Evolutionary conservation across 2,888 invertebrate species (phyloP), one percentile per base, ranked within the genome.

Genomic region (Aporophyla nigra): DNA sequence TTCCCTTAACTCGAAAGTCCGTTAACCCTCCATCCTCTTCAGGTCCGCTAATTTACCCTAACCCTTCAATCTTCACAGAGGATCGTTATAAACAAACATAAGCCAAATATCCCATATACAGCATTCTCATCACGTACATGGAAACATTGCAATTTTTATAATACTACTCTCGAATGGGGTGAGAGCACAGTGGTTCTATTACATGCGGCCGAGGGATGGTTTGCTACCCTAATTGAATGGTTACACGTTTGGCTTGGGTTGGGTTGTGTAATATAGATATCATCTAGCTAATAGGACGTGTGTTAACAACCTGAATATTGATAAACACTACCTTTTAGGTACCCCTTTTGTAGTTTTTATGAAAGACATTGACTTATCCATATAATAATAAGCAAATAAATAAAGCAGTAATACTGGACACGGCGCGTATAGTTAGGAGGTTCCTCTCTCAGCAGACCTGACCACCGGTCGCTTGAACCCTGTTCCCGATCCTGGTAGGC

Each of bases 81-180:
- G 49, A 62, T 62, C 24, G 40, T 66, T 67, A 69, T 40, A 54
- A 71, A n/a, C 66, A 84, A 56, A 74, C 65, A 72, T 24, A 43
- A 19, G 68, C 49, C 40, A 40, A 69, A 27, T 24, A 27, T n/a
- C 19, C 51, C 24, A 33, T n/a, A 43, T 24, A 51, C 16, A n/a
- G 12, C 14, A 93, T 89, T 90, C 91, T 0, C 10, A 74, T 78
- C 93, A 93, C 93, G 93, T 93, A 83, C 68, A 79, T 82, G 84
- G 86, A 90, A 91, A 92, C 91, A 91, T 91, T 90, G 92, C 92
- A 91, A 91, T 92, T 93, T 93, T 92, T 92, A 92, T 91, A 91
- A 91, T 89, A 88, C 83, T 85, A 80, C 88, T 81, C 83, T 76
- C 40, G 68, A 49, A 43, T 12, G 54, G 71, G 68, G 62, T 71